Conservation (phyloP, 2,113 vertebrate species). For the Salvelinus fontinalis region DNA sequence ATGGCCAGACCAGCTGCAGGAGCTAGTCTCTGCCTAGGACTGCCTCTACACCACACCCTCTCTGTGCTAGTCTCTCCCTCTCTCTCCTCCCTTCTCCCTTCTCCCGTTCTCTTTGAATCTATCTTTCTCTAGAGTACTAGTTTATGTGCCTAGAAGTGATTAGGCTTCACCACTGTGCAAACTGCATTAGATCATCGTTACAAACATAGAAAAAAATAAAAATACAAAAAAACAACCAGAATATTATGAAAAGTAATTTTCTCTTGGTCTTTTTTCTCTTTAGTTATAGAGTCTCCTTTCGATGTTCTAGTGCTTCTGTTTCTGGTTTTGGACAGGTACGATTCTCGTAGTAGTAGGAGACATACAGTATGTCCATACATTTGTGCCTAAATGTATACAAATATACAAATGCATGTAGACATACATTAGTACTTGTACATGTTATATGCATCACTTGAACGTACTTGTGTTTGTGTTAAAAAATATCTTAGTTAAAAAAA, state of each 20-base stretch:
- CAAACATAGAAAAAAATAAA: constrained; percentile 74
- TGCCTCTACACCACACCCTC: constrained; percentile 40
- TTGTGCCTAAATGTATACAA: constrained; percentile 68
- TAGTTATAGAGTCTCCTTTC: constrained; percentile 63
- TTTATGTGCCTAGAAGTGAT: constrained; percentile 84
- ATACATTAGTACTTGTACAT: constrained; percentile 63
- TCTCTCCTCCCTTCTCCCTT: constrained; percentile 44
- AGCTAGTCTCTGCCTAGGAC: constrained; percentile 8
- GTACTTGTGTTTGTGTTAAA: constrained; percentile 29
- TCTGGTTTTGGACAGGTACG: constrained; percentile 51
- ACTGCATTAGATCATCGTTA: constrained; percentile 92
- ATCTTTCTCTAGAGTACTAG: constrained; percentile 78
- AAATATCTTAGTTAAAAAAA: constrained; percentile 63
- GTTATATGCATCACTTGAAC: constrained; percentile 48
- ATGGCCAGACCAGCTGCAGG: too few relatives aligned
- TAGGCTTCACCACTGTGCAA: constrained; percentile 95
- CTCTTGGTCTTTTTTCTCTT: constrained; percentile 68
- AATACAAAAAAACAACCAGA: constrained; percentile 71
- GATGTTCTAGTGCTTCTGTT: neutral
- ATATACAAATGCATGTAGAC: constrained; percentile 62
- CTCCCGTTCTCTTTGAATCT: constrained; percentile 64
- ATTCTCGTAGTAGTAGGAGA: constrained; percentile 24
- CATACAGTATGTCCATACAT: constrained; percentile 60
- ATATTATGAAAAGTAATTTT: constrained; percentile 73
- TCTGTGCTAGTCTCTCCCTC: constrained; percentile 14